These are phyloP conservation scores for Myotis brandtii DNA, from an alignment of 2,113 vertebrate species.

Conservation along the genomic window DNA sequence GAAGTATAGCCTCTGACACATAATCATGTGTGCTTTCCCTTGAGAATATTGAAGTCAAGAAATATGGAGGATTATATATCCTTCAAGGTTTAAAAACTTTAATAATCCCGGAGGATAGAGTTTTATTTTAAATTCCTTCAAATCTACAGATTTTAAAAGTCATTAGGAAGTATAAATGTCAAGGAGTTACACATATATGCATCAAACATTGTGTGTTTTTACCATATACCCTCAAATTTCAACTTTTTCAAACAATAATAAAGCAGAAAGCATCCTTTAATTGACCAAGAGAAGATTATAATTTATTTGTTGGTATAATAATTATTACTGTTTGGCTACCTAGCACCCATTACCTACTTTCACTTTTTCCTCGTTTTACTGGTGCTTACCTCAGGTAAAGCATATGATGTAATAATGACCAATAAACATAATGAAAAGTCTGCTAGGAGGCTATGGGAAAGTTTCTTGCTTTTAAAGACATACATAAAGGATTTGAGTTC, in stretches of 20 bases:
- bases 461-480: background rate
- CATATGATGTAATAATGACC: background rate
- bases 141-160: conserved; percentile 64
- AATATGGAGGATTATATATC: conserved; percentile 46
- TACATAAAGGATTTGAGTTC: conserved; percentile 2
- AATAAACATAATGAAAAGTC: background rate
- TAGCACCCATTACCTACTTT: background rate
- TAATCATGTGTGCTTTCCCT: conserved; percentile 47
- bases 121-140: conserved; percentile 65
- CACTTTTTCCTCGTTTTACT: background rate
- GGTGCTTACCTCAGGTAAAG: background rate
- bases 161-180: conserved; percentile 49
- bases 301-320: background rate
- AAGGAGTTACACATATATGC: conserved; percentile 45
- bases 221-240: conserved; percentile 23
- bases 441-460: background rate
- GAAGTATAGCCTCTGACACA: conserved; percentile 40
- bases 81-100: conserved; percentile 20
- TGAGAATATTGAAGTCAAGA: conserved; percentile 31
- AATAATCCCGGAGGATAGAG: conserved; percentile 50
- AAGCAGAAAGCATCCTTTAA: background rate
- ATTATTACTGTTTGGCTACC: background rate
- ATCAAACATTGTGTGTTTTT: background rate
- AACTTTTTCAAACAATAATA: conserved; percentile 23
- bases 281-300: background rate